These are phyloP conservation scores for Drosophila engyochracea DNA, from an alignment of 2,888 invertebrate species.

Conservation along the genomic window DNA sequence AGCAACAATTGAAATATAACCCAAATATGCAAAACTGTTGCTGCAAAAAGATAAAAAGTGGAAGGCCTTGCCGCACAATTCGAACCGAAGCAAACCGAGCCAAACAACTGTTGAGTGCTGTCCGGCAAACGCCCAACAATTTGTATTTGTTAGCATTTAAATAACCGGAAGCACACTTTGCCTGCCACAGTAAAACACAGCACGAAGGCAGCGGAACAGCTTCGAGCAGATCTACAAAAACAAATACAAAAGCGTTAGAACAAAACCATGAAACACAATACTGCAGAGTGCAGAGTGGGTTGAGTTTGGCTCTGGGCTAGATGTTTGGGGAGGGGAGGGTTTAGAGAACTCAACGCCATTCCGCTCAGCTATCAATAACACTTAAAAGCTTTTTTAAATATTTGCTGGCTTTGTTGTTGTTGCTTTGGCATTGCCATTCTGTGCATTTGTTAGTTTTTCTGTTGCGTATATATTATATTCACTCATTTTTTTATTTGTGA, in stretches of 20 bases:
- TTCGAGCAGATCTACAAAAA: constrained; percentile 47
- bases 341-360: constrained; percentile 12
- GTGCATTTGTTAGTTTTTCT: constrained; percentile 63
- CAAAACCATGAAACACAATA: constrained; percentile 46
- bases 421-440: constrained; percentile 43
- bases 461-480: constrained; percentile 69
- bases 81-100: constrained; percentile 28
- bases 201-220: constrained; percentile 26
- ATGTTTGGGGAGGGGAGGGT: background rate
- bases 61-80: constrained; percentile 35
- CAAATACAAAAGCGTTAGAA: constrained; percentile 46
- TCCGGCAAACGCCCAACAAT: constrained; percentile 67
- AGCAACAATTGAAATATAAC: constrained; percentile 58
- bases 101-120: constrained; percentile 77
- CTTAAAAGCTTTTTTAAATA: constrained; percentile 79
- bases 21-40: constrained; percentile 58
- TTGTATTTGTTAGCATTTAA: constrained; percentile 80
- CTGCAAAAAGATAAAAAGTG: constrained; percentile 44
- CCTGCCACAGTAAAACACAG: constrained; percentile 33
- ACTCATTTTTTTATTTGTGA: constrained; percentile 63
- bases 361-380: constrained; percentile 76
- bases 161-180: constrained; percentile 72
- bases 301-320: background rate
- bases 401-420: constrained; percentile 44
- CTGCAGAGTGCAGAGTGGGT: constrained; percentile 21